Base-by-base conservation (phyloP, 64 coral and sea anemone species). In the Orbicella faveolata region DNA sequence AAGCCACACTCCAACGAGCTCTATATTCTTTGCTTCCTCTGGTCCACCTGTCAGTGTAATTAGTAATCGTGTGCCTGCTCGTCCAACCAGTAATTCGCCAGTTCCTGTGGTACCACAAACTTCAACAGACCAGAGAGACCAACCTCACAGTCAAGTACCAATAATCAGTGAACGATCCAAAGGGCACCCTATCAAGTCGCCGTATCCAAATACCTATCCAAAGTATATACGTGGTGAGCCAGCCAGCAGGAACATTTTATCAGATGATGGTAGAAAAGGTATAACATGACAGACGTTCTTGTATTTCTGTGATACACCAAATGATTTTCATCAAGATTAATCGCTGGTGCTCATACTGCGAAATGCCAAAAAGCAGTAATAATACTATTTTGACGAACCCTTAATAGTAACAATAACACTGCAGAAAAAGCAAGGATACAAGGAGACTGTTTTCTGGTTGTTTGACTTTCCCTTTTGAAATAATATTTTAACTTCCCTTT, bases 181-280 rank as follows among this genome's bases (percentile, higher is more conserved):
- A n/a, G 82, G 19, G 5, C 64, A 72, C 9, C 20, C 25, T 48
- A 23, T 62, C 65, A 85, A 53, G 39, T 35, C 64, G 44, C 6
- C 20, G 8, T 26, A 70, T 70, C 61, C 30, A 39, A 39, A 33
- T 64, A 1, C 21, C 4, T 52, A 73, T 73, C 18, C 20, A 39
- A 35, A n/a, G 48, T 30, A 1, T 30, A 14, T 33, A 59, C 48
- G 77, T 55, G 20, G 39, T 73, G 82, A 85, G 48, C 21, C 62
- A 83, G 5, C 39, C 20, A 44, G 39, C 8, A 44, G 64, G 37
- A 68, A 19, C 18, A 85, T 37, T 66, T 44, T 68, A 17, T 23
- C 52, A 26, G 37, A 72, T 72, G 41, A 82, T 12, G 57, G 15
- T 33, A 35, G 59, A 82, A 82, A 34, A 82, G 79, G 79, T 82